A percentile compares a stretch with the other conserved stretches of the same genome.
These are phyloP conservation scores for Apodemus agrarius DNA, from an alignment of 2,797 vertebrate species.

Conservation along the genomic window DNA sequence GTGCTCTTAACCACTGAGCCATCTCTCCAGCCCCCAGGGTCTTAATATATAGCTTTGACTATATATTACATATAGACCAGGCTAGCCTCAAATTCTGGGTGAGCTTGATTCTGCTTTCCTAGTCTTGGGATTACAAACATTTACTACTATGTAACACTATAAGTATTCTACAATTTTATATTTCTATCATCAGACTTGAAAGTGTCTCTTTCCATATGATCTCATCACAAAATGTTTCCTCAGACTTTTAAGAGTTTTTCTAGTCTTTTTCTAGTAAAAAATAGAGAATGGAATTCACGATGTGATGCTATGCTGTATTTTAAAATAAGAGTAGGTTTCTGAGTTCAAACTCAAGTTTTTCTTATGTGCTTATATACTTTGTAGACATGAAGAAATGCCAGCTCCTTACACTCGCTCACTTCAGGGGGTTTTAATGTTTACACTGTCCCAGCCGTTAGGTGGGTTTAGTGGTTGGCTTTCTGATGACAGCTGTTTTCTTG, in stretches of 20 bases:
- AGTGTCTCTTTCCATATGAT: not conserved
- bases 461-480: conserved; percentile 40
- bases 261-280: not conserved
- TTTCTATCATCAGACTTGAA: not conserved
- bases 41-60: not conserved
- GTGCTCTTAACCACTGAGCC: too few species aligned
- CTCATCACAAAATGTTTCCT: not conserved
- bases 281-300: conserved; percentile 23
- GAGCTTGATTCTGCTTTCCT: not conserved
- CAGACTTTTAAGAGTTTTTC: not conserved
- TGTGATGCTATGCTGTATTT: conserved; percentile 32
- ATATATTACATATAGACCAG: not conserved
- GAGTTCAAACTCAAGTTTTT: conserved; percentile 37
- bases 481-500: conserved; percentile 32
- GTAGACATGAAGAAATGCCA: conserved; percentile 22
- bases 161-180: not conserved
- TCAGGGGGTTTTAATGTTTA: conserved; percentile 32
- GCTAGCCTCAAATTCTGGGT: not conserved
- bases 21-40: not conserved
- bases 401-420: conserved; percentile 15
- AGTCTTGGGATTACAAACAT: not conserved
- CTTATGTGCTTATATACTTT: not conserved
- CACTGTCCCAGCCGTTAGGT: not conserved
- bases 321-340: conserved; percentile 47
- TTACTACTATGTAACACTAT: not conserved